A percentile compares a stretch with the other conserved stretches of the same genome.
Evolutionary conservation across 2,797 vertebrate species (phyloP).

Genomic region (Bradypus variegatus): DNA sequence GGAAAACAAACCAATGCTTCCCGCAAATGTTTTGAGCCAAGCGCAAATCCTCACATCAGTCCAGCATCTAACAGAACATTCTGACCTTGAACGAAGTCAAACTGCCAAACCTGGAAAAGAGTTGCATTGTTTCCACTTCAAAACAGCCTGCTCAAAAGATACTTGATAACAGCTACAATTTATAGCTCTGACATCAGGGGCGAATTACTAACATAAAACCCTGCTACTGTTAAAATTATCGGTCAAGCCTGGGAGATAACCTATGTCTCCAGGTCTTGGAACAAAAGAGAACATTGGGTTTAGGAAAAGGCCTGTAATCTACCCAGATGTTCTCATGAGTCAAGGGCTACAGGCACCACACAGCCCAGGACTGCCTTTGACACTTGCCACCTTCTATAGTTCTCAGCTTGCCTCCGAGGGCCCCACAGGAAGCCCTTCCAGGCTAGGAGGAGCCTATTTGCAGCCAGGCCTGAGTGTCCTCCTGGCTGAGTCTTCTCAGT

Average conservation of each 20-base stretch:
- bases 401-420: not conserved
- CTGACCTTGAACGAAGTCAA: slow-evolving; percentile 37
- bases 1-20: not conserved
- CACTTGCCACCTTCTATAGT: not conserved
- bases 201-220: slow-evolving; percentile 22
- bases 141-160: not conserved
- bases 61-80: not conserved
- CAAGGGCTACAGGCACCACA: not conserved
- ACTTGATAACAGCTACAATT: slow-evolving; percentile 54
- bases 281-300: not conserved
- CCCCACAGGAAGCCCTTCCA: not conserved
- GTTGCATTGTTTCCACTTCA: slow-evolving; percentile 21
- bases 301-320: not conserved
- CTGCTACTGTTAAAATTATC: slow-evolving; percentile 42
- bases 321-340: not conserved
- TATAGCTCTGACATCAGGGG: slow-evolving; percentile 24
- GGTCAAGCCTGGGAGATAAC: not conserved
- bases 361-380: not conserved
- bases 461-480: not conserved
- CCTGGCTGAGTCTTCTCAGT: not conserved
- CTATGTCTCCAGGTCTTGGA: not conserved
- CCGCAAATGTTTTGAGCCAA: not conserved
- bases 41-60: not conserved
- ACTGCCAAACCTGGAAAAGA: not conserved
- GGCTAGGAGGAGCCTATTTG: not conserved